A percentile compares a stretch with the other conserved stretches of the same genome.
Conservation (phyloP, 35 echinoderm and acorn worm genomes). For the Apostichopus californicus region DNA sequence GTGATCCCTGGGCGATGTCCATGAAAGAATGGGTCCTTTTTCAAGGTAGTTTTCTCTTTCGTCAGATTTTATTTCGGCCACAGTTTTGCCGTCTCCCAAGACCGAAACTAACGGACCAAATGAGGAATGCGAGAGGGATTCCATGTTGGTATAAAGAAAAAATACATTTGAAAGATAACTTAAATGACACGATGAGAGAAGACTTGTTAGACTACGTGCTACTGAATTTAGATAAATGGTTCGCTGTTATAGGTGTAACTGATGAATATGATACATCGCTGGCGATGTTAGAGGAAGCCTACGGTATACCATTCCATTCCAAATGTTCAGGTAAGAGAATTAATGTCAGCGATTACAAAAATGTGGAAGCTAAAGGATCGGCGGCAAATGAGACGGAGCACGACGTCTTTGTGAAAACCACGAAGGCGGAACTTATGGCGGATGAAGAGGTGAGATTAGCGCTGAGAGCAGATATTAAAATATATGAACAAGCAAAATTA, state of each 20-base stretch:
- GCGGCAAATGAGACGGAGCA: conserved; percentile 43
- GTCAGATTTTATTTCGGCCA: conserved; percentile 81
- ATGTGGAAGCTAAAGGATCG: conserved; percentile 4
- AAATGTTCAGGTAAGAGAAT: conserved; percentile 66
- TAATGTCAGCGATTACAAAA: conserved; percentile 73
- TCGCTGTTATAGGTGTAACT: conserved; percentile 80
- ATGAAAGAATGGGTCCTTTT: conserved; percentile 84
- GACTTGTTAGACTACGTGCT: conserved; percentile 59
- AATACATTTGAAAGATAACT: conserved; percentile 53
- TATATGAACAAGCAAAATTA: conserved; percentile 72
- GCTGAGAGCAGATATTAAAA: conserved; percentile 54
- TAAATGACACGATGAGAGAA: conserved; percentile 48
- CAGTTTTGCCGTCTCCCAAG: conserved; percentile 62
- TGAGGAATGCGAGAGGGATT: neutral
- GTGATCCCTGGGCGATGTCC: conserved; percentile 67
- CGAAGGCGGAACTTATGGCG: conserved; percentile 55
- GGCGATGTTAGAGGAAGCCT: conserved; percentile 72
- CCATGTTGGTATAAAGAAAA: conserved; percentile 93
- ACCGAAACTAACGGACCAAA: conserved; percentile 36
- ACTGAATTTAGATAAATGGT: conserved; percentile 82
- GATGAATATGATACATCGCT: conserved; percentile 86
- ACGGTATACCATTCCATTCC: conserved; percentile 67
- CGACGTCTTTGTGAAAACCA: conserved; percentile 16
- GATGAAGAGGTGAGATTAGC: conserved; percentile 63
- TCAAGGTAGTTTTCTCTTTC: conserved; percentile 92